Conservation (phyloP, 2,888 invertebrate species). For the Nephrotoma appendiculata region DNA sequence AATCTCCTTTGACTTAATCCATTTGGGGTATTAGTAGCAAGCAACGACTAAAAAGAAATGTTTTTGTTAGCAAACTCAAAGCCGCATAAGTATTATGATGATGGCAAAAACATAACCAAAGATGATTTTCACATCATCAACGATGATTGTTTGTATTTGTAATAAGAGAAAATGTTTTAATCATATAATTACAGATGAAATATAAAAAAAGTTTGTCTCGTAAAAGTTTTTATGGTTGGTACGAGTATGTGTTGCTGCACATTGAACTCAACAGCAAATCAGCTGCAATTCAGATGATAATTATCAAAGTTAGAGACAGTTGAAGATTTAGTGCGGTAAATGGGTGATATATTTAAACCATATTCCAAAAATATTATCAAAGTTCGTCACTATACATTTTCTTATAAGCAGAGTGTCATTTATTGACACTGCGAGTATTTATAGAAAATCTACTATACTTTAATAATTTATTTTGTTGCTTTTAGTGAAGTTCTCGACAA, state of each 20-base stretch:
- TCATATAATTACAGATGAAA: neutral
- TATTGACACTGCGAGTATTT: no score
- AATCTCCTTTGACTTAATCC: neutral
- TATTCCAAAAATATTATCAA: no score
- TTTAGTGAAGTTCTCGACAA: no score
- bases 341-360: no score
- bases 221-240: neutral
- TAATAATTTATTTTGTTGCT: no score
- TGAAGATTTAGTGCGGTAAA: no score
- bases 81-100: neutral
- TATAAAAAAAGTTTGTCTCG: neutral
- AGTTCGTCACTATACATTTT: no score
- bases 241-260: neutral
- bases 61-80: neutral
- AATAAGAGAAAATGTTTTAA: neutral
- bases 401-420: no score
- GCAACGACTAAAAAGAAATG: neutral
- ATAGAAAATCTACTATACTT: no score
- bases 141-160: neutral
- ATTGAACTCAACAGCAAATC: neutral
- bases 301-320: neutral
- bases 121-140: neutral
- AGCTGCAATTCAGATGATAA: neutral
- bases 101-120: neutral
- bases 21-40: neutral